Conservation (phyloP, 2,888 invertebrate species). For the Deilephila elpenor region DNA sequence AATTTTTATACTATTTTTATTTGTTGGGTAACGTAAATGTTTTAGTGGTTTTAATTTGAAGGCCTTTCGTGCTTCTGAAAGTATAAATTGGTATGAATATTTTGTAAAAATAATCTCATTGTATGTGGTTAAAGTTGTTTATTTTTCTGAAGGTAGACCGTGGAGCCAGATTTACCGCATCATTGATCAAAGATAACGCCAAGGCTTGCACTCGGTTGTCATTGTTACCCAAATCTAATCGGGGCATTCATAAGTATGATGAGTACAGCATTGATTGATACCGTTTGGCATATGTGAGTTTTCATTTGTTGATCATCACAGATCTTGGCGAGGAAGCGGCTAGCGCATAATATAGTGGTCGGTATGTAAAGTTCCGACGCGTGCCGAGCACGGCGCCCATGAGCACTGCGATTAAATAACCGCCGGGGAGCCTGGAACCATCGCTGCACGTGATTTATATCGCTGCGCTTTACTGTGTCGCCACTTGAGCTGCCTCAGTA, state of each 20-base stretch:
- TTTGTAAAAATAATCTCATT: too few species aligned
- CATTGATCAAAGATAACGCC: too few species aligned
- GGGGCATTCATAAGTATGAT: too few species aligned
- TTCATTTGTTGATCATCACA: background rate
- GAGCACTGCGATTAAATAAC: constrained; percentile 25
- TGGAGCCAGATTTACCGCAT: too few species aligned
- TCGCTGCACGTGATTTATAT: constrained; percentile 22
- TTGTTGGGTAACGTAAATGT: background rate
- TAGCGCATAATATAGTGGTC: background rate
- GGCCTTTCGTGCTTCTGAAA: background rate
- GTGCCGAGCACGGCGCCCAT: constrained; percentile 9
- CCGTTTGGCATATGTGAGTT: background rate
- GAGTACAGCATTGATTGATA: too few species aligned
- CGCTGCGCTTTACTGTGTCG: constrained; percentile 12
- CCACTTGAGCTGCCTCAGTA: background rate
- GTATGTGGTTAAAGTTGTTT: too few species aligned
- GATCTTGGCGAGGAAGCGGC: background rate
- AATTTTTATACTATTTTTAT: background rate
- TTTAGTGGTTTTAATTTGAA: background rate
- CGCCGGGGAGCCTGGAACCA: constrained; percentile 1
- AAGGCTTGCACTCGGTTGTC: too few species aligned
- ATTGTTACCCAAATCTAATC: too few species aligned
- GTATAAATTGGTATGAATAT: background rate
- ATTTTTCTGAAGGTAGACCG: too few species aligned
- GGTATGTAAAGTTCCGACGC: constrained; percentile 10